phyloP scores from a whole-genome alignment of 2,888 invertebrate genomes.

The Aleiodes leptofemur region DNA sequence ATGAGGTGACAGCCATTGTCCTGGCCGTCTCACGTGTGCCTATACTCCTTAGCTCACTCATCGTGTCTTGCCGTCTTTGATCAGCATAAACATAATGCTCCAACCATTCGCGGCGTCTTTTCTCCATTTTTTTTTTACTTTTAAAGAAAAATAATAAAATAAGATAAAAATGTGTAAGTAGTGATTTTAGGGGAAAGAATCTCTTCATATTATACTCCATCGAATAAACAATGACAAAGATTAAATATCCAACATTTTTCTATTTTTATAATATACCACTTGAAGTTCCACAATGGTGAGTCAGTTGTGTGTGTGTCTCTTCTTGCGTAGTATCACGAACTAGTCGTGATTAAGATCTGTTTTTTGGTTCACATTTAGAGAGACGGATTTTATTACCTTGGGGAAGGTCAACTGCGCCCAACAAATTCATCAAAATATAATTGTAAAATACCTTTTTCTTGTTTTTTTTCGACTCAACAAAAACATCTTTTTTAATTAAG shows the following conservation, averaged over 20 bases:
- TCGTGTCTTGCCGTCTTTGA: conserved; percentile 56
- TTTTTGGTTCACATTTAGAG: conserved; percentile 28
- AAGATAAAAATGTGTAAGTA: background rate
- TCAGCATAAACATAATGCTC: conserved; percentile 49
- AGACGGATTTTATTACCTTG: conserved; percentile 30
- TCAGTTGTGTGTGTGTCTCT: conserved; percentile 56
- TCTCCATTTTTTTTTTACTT: background rate
- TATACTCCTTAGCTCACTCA: conserved; percentile 52
- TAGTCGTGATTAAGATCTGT: conserved; percentile 54
- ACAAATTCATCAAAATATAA: conserved; percentile 16
- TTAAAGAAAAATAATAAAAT: background rate
- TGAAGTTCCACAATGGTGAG: conserved; percentile 64
- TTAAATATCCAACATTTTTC: conserved; percentile 46
- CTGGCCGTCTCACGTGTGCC: conserved; percentile 59
- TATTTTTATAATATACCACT: conserved; percentile 47
- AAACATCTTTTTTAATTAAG: background rate
- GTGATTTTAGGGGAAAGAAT: background rate
- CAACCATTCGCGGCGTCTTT: background rate
- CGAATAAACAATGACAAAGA: background rate
- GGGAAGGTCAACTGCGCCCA: conserved; percentile 28
- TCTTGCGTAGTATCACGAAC: conserved; percentile 52
- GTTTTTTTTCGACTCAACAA: background rate
- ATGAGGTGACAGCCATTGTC: conserved; percentile 69
- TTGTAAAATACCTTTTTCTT: background rate
- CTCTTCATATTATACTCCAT: background rate